Evolutionary conservation across 2,797 vertebrate genomes (phyloP).

Genomic region (Australoheros facetus): DNA sequence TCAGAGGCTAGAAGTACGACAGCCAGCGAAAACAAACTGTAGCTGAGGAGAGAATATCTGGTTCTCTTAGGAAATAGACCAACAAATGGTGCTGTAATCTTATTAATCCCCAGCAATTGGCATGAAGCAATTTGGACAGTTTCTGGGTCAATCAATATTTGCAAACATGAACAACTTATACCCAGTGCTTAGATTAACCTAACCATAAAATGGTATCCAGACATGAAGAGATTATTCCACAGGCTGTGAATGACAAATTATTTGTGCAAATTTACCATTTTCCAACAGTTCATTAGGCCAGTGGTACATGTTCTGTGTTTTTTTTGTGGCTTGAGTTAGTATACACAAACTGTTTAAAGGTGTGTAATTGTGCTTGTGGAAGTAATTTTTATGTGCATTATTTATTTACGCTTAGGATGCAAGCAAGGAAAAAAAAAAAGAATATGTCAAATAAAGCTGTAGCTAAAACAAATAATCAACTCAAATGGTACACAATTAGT

Average conservation of each 20-base stretch:
- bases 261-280: not conserved
- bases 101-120: constrained; percentile 13
- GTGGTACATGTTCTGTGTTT: not conserved
- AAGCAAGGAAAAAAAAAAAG: too few species aligned
- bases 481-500: too few species aligned
- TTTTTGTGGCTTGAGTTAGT: not conserved
- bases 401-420: not conserved
- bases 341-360: not conserved
- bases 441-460: too few species aligned
- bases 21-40: not conserved
- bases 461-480: too few species aligned
- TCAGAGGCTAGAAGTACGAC: constrained; percentile 12
- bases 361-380: not conserved
- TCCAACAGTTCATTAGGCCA: not conserved
- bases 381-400: not conserved
- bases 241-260: not conserved
- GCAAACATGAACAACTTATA: constrained; percentile 48
- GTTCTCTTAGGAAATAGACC: not conserved
- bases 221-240: not conserved
- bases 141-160: constrained; percentile 62
- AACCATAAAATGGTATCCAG: not conserved
- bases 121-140: not conserved
- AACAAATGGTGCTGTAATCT: not conserved
- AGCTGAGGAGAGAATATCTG: not conserved
- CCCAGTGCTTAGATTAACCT: not conserved